Percentiles rank a stretch among this genome's conserved stretches.
Conservation (phyloP, 2,888 invertebrate species). For the Orchesellides sinensis region DNA sequence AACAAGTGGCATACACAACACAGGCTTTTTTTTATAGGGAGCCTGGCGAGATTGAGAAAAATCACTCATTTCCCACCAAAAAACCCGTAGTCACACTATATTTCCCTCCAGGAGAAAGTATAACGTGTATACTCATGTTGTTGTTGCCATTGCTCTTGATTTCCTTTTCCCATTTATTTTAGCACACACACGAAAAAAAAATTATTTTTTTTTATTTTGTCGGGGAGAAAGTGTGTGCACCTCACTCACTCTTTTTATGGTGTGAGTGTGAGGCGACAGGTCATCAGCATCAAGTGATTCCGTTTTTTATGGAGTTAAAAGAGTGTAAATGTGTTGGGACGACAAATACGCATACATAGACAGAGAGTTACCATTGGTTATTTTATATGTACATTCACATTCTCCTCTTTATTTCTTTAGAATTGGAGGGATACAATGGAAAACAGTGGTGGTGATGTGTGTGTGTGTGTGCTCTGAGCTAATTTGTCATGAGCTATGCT, state of each 20-base stretch:
- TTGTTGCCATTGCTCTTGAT: slow-evolving; percentile 28
- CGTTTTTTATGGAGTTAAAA: too few species aligned
- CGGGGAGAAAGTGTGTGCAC: not conserved
- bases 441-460: not conserved
- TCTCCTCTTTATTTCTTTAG: slow-evolving; percentile 4
- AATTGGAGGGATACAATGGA: not conserved
- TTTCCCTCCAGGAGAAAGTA: not conserved
- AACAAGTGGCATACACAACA: not conserved
- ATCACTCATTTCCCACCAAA: slow-evolving; percentile 46
- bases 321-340: not conserved
- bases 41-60: slow-evolving; percentile 43
- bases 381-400: not conserved
- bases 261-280: not conserved
- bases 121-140: not conserved
- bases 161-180: slow-evolving; percentile 30
- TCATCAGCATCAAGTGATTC: slow-evolving; percentile 15
- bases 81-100: not conserved
- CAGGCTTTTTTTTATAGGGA: not conserved
- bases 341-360: too few species aligned
- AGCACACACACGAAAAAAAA: not conserved
- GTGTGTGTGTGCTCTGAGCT: slow-evolving; percentile 56
- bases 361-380: too few species aligned
- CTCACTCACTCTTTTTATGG: not conserved
- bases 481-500: slow-evolving; percentile 56
- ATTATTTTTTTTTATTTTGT: not conserved